Conservation (phyloP, 2,888 invertebrate genomes). For the Parnassius smintheus region DNA sequence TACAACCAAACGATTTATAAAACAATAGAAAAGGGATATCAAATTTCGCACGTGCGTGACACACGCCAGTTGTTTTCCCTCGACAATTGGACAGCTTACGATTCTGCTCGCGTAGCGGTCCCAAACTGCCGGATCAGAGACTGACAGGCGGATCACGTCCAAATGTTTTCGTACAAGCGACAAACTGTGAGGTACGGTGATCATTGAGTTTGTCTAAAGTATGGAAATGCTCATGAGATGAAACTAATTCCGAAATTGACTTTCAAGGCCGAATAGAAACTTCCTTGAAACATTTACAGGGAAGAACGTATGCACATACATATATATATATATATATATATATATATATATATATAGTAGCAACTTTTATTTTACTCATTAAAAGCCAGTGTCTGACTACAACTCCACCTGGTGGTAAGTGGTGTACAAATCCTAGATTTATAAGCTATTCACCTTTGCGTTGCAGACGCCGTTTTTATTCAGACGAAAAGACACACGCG, state of each 20-base stretch:
- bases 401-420: too few relatives aligned
- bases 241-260: not conserved
- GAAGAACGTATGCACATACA: too few relatives aligned
- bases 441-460: too few relatives aligned
- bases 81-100: constrained; percentile 4
- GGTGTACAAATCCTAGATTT: too few relatives aligned
- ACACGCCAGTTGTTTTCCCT: not conserved
- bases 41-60: not conserved
- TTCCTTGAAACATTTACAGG: not conserved
- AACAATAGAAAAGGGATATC: not conserved
- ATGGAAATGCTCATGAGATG: not conserved
- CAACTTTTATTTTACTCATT: too few relatives aligned
- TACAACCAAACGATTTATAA: not conserved
- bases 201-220: constrained; percentile 15
- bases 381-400: too few relatives aligned
- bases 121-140: not conserved
- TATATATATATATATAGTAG: too few relatives aligned
- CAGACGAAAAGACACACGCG: too few relatives aligned
- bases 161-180: constrained; percentile 15
- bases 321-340: too few relatives aligned
- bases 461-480: too few relatives aligned
- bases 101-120: constrained; percentile 11
- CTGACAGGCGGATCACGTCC: constrained; percentile 7
- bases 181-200: constrained; percentile 7
- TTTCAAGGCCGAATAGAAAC: not conserved